Conservation (phyloP, 2,888 invertebrate genomes). For the Arctia plantaginis region DNA sequence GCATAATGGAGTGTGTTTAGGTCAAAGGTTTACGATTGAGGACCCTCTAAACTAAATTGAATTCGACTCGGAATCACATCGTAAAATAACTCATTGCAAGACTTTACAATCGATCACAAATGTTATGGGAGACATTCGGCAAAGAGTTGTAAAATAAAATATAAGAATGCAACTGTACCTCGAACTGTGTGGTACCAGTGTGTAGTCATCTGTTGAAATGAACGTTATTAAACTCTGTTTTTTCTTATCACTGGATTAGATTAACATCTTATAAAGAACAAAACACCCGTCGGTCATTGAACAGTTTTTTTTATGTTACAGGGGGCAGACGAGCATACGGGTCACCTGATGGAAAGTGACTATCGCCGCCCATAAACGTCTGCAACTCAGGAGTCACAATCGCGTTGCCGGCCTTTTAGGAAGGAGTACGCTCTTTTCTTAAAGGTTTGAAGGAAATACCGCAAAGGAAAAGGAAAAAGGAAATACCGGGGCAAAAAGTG, state of each 20-base stretch:
- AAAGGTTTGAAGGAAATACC: no score
- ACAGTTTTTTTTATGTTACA: neutral
- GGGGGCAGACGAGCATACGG: no score
- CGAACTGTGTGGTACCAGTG: slow-evolving; percentile 23
- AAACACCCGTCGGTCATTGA: neutral
- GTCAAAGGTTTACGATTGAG: slow-evolving; percentile 80
- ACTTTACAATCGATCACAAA: slow-evolving; percentile 69
- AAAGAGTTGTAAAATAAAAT: slow-evolving; percentile 57
- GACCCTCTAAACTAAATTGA: slow-evolving; percentile 81
- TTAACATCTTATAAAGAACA: neutral
- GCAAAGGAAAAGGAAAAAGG: no score
- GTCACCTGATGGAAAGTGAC: no score
- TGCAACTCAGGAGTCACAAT: no score
- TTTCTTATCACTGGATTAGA: neutral
- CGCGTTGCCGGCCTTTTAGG: no score
- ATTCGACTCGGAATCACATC: slow-evolving; percentile 76
- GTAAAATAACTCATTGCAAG: slow-evolving; percentile 75
- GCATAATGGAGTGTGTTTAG: slow-evolving; percentile 65
- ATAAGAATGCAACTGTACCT: slow-evolving; percentile 46
- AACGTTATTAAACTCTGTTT: neutral
- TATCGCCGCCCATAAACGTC: no score
- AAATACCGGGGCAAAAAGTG: no score
- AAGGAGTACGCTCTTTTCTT: no score
- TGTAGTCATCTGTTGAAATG: slow-evolving; percentile 23
- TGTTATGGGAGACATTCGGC: slow-evolving; percentile 56